Conservation (phyloP, 2,888 invertebrate genomes). For the Bellardia bayeri region DNA sequence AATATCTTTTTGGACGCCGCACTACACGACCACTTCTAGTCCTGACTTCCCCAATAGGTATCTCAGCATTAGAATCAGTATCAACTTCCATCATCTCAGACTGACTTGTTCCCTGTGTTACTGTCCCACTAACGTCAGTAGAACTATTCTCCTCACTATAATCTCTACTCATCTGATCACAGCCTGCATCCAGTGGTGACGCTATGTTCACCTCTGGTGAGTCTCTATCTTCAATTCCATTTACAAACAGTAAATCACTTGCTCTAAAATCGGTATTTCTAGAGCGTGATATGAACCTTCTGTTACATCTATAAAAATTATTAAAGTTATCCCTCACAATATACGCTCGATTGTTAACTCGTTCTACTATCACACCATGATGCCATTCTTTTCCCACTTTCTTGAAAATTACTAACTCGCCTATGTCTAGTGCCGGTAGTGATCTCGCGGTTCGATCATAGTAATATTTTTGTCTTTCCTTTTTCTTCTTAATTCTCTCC, state of each 20-base stretch:
- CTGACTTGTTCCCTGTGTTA: neutral
- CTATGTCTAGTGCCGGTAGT: neutral
- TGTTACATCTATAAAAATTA: constrained; percentile 25
- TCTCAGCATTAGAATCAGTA: neutral
- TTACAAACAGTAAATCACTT: constrained; percentile 9
- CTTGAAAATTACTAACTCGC: constrained; percentile 10
- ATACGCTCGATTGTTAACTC: constrained; percentile 24
- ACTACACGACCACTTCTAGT: constrained; percentile 11
- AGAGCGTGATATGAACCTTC: neutral
- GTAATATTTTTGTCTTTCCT: neutral
- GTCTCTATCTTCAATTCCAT: neutral
- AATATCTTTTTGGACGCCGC: constrained; percentile 6
- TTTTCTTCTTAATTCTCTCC: constrained; percentile 58
- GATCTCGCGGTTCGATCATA: constrained; percentile 16
- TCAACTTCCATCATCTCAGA: neutral
- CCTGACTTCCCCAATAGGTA: neutral
- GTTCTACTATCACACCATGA: constrained; percentile 34
- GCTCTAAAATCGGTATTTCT: neutral
- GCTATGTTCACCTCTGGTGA: neutral
- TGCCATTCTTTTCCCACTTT: constrained; percentile 42
- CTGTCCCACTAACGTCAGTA: neutral
- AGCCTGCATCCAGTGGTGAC: neutral
- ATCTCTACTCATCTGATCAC: too few relatives aligned
- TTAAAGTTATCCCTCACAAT: constrained; percentile 33
- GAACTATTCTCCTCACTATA: neutral